Percentiles rank a stretch among this genome's conserved stretches.
Conservation (phyloP, 2,888 invertebrate species). For the Lepetodrilus schrolli region DNA sequence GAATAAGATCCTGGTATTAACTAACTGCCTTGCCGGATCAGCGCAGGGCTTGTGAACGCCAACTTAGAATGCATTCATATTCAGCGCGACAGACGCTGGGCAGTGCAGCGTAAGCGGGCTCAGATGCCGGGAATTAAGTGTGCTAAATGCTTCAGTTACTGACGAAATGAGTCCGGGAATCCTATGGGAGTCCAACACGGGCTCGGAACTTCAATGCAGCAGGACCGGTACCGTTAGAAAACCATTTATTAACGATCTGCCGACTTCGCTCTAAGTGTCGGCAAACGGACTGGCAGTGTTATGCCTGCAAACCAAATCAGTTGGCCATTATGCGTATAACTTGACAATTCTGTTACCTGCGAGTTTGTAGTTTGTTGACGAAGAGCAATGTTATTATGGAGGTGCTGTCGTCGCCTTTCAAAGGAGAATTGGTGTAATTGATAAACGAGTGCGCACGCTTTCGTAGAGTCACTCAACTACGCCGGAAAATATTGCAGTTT, state of each 20-base stretch:
- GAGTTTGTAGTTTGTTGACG: conserved; percentile 13
- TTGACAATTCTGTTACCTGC: conserved; percentile 24
- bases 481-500: conserved; percentile 9
- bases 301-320: conserved; percentile 15
- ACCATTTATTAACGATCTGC: conserved; percentile 8
- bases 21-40: conserved; percentile 22
- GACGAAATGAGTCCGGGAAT: conserved; percentile 6
- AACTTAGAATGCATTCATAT: conserved; percentile 8
- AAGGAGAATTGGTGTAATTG: conserved; percentile 14
- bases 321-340: conserved; percentile 5
- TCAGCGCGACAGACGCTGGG: conserved; percentile 12
- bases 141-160: conserved; percentile 28
- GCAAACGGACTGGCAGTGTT: not conserved
- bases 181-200: not conserved
- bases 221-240: not conserved
- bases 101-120: conserved; percentile 5
- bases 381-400: not conserved
- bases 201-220: not conserved
- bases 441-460: conserved; percentile 16
- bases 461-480: not conserved
- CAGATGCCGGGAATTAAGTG: conserved; percentile 30
- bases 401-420: conserved; percentile 1
- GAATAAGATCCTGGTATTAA: not conserved
- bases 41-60: not conserved
- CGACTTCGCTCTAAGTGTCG: not conserved